Conservation (phyloP, 2,797 vertebrate species). For the Pseudochirops corinnae region DNA sequence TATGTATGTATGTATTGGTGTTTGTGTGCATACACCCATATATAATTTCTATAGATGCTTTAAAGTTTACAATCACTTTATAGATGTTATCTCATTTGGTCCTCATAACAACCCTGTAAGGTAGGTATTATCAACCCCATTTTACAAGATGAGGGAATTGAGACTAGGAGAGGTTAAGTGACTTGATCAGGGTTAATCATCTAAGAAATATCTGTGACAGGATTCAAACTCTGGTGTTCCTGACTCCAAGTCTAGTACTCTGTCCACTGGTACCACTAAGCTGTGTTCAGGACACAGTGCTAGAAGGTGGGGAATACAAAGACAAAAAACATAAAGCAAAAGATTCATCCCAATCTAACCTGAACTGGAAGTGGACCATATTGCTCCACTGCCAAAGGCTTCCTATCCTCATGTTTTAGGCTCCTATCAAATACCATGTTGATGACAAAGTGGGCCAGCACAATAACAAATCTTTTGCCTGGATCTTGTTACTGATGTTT, state of each 20-base stretch:
- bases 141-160: not conserved
- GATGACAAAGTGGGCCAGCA: not conserved
- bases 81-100: not conserved
- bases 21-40: too few relatives aligned
- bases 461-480: not conserved
- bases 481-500: not conserved
- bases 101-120: not conserved
- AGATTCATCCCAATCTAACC: not conserved
- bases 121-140: not conserved
- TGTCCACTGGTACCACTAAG: not conserved
- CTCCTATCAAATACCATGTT: not conserved
- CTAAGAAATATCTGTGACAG: not conserved
- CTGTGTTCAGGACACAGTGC: not conserved
- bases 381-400: not conserved
- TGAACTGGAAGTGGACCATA: not conserved
- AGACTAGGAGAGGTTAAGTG: not conserved
- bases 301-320: not conserved
- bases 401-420: not conserved
- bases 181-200: not conserved
- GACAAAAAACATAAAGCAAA: not conserved
- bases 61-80: not conserved
- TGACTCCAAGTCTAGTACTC: not conserved
- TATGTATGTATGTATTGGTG: not conserved
- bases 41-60: not conserved
- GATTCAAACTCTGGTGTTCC: not conserved